Conservation (phyloP, 2,888 invertebrate genomes). For the Molanna angustata region DNA sequence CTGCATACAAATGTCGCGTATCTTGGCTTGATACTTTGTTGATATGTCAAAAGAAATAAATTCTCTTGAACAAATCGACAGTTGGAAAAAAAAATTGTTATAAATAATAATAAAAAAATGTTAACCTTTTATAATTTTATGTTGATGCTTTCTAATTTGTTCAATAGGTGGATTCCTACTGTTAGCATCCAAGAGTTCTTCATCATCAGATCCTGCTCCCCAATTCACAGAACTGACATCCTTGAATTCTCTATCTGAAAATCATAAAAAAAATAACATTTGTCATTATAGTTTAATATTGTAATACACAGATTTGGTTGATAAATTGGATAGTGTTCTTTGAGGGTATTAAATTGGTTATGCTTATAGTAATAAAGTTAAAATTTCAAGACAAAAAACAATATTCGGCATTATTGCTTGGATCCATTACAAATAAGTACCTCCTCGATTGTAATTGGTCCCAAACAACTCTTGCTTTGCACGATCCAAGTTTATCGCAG, state of each 20-base stretch:
- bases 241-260: slow-evolving; percentile 13
- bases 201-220: slow-evolving; percentile 31
- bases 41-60: too few relatives aligned
- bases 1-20: too few relatives aligned
- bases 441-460: neutral
- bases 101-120: neutral
- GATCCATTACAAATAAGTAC: too few relatives aligned
- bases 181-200: slow-evolving; percentile 24
- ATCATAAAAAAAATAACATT: neutral
- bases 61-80: too few relatives aligned
- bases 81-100: neutral
- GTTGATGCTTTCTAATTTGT: slow-evolving; percentile 15
- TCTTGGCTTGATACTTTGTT: too few relatives aligned
- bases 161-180: slow-evolving; percentile 12
- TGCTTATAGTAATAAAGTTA: too few relatives aligned
- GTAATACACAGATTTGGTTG: too few relatives aligned
- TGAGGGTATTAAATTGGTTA: too few relatives aligned
- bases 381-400: too few relatives aligned
- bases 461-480: slow-evolving; percentile 27
- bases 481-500: slow-evolving; percentile 23
- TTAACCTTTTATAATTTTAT: slow-evolving; percentile 24
- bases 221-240: slow-evolving; percentile 24
- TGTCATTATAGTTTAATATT: too few relatives aligned
- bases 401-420: too few relatives aligned
- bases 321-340: too few relatives aligned